Conservation (phyloP, 2,113 vertebrate genomes). For the Pollachius pollachius region DNA sequence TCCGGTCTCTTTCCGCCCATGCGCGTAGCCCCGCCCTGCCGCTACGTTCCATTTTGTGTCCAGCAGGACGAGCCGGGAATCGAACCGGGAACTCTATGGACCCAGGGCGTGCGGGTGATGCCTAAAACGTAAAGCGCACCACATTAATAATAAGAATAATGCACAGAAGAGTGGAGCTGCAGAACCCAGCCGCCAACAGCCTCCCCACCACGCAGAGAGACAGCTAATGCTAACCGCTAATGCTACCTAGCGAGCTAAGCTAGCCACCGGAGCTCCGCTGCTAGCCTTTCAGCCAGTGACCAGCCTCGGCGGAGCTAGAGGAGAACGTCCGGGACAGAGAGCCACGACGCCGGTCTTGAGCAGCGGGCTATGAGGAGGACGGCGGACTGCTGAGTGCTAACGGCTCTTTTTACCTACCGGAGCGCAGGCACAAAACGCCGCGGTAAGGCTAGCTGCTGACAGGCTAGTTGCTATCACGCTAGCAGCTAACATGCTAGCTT, state of each 20-base stretch:
- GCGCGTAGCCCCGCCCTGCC: neutral
- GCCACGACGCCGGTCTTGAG: constrained; percentile 5
- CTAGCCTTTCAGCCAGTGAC: neutral
- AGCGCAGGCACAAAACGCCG: constrained; percentile 58
- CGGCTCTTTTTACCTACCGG: constrained; percentile 51
- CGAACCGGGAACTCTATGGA: too few species aligned
- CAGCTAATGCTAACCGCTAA: neutral
- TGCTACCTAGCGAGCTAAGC: neutral
- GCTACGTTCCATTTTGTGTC: neutral
- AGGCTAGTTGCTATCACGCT: neutral
- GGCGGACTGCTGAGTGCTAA: constrained; percentile 49
- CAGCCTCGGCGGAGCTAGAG: neutral
- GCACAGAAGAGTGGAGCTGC: neutral
- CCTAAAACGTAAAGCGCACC: neutral
- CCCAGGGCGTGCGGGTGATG: too few species aligned
- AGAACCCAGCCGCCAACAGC: neutral
- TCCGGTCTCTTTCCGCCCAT: neutral
- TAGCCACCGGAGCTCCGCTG: neutral
- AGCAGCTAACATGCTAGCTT: neutral
- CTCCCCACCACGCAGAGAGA: neutral
- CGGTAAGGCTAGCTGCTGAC: constrained; percentile 46
- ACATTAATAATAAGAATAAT: neutral
- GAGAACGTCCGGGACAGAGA: constrained; percentile 17
- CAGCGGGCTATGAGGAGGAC: constrained; percentile 49
- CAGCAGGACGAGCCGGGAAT: neutral